These are phyloP conservation scores for Imbricaverruca yamaguchii DNA, from an alignment of 2,888 invertebrate genomes.

Conservation along the genomic window DNA sequence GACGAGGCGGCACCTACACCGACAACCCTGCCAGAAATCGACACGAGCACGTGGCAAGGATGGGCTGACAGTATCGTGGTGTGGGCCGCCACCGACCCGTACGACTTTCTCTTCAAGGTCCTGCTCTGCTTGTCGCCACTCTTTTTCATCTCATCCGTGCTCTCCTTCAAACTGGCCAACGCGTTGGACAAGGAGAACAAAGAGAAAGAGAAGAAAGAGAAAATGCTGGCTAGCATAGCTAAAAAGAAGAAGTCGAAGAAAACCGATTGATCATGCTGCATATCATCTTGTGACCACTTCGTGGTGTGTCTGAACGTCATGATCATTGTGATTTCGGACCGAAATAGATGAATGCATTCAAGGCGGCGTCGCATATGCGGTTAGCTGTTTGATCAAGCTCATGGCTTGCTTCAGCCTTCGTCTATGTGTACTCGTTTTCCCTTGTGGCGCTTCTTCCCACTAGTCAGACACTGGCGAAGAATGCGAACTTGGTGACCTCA, in stretches of 20 bases:
- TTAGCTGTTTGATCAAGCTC: no score
- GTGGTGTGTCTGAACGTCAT: background rate
- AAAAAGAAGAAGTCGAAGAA: constrained; percentile 16
- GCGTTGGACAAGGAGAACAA: constrained; percentile 43
- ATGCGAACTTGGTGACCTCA: no score
- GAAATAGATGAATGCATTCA: no score
- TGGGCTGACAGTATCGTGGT: background rate
- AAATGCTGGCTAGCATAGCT: background rate
- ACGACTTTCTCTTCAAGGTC: constrained; percentile 47
- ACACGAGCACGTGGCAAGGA: background rate
- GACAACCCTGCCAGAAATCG: background rate
- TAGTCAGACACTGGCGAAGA: no score
- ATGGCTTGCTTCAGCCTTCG: no score
- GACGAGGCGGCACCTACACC: background rate
- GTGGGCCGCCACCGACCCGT: constrained; percentile 35
- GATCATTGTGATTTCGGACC: no score
- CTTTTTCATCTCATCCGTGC: constrained; percentile 46
- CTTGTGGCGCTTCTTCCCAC: no score
- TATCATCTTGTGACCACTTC: background rate
- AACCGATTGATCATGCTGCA: background rate
- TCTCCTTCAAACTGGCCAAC: constrained; percentile 49
- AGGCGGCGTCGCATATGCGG: no score
- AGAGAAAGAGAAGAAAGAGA: constrained; percentile 39
- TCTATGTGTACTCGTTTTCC: no score
- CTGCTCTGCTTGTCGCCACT: constrained; percentile 47